phyloP scores from a whole-genome alignment of 2,888 invertebrate species.

The Cremastinae sp. region DNA sequence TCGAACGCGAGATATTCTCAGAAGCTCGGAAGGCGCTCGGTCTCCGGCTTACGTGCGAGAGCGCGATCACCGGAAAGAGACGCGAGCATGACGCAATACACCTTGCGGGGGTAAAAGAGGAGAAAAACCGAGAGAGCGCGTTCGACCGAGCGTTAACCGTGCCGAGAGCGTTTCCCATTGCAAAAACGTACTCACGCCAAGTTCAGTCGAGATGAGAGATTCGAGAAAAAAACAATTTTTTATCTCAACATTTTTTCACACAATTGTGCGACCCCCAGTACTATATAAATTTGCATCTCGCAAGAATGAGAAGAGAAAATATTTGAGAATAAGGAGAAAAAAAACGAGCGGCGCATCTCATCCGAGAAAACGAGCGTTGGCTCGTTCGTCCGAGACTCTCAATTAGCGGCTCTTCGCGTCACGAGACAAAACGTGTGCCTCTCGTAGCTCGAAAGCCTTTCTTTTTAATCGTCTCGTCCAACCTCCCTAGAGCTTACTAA shows the following conservation, averaged over 20 bases:
- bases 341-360: not conserved
- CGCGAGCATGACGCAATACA: slow-evolving; percentile 38
- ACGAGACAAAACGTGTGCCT: slow-evolving; percentile 1
- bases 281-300: too few species aligned
- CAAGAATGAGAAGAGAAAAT: too few species aligned
- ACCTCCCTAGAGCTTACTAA: not conserved
- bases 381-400: not conserved
- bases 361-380: not conserved
- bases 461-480: slow-evolving; percentile 7
- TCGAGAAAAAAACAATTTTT: too few species aligned
- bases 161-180: not conserved
- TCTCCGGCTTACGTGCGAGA: slow-evolving; percentile 10
- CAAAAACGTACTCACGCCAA: slow-evolving; percentile 12
- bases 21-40: slow-evolving; percentile 25
- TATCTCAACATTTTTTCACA: too few species aligned
- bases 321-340: not conserved
- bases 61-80: slow-evolving; percentile 23
- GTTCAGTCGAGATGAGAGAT: too few species aligned
- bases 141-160: not conserved
- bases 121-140: slow-evolving; percentile 18
- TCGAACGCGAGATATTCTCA: slow-evolving; percentile 54
- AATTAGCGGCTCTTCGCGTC: slow-evolving; percentile 18
- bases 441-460: not conserved
- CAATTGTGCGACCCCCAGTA: too few species aligned
- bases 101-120: slow-evolving; percentile 5